phyloP scores from a whole-genome alignment of 2,888 invertebrate genomes.

The Amphiduros pacificus region DNA sequence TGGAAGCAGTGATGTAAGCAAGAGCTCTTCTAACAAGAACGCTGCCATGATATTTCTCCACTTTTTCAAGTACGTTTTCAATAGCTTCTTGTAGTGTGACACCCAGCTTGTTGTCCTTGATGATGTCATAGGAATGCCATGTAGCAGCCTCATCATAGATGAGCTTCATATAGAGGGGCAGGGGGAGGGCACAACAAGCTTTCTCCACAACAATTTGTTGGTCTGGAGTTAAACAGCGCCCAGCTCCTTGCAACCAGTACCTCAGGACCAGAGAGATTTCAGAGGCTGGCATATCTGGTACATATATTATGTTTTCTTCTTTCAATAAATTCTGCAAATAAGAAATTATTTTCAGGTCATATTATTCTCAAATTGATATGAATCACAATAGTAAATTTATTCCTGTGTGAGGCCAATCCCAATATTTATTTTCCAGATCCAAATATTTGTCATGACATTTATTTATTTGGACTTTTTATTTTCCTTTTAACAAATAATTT shows the following conservation, averaged over 20 bases:
- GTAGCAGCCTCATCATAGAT: conserved; percentile 18
- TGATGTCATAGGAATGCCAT: conserved; percentile 27
- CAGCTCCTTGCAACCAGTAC: background rate
- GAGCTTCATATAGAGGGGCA: conserved; percentile 25
- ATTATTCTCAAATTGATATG: too few relatives aligned
- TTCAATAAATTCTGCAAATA: background rate
- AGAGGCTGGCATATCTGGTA: background rate
- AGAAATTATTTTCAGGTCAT: too few relatives aligned
- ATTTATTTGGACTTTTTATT: too few relatives aligned
- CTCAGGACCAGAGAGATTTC: background rate
- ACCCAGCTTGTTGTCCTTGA: background rate
- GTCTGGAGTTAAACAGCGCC: background rate
- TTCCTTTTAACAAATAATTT: too few relatives aligned
- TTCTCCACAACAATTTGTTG: background rate
- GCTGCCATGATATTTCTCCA: conserved; percentile 22
- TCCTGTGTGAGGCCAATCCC: too few relatives aligned
- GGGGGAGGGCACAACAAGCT: background rate
- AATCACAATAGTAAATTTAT: too few relatives aligned
- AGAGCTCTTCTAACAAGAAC: conserved; percentile 16
- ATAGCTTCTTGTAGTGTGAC: background rate
- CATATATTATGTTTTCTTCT: background rate
- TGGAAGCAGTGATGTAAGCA: conserved; percentile 25
- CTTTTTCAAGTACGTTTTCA: conserved; percentile 7
- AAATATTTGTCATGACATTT: too few relatives aligned
- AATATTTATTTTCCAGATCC: too few relatives aligned